Conservation (phyloP, 2,113 vertebrate species). For the Rhabdornis inornatus region DNA sequence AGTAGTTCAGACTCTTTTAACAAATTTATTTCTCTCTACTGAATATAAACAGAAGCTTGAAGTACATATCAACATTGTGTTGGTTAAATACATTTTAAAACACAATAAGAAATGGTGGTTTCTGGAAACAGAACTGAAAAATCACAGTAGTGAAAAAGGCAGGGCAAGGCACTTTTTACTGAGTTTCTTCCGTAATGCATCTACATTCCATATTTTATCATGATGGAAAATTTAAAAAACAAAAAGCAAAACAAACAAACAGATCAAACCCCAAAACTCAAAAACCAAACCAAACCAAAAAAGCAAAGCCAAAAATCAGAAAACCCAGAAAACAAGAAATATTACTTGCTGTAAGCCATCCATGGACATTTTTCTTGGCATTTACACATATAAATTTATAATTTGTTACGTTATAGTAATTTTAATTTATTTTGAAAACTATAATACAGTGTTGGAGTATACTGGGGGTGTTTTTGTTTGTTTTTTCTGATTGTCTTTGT, state of each 20-base stretch:
- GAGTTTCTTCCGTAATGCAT: background rate
- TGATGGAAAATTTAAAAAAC: background rate
- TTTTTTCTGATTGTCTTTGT: background rate
- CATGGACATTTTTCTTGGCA: background rate
- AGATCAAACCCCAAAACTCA: too few relatives aligned
- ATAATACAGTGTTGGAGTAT: accelerated
- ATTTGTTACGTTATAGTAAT: background rate
- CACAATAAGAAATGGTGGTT: background rate
- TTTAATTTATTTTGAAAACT: background rate
- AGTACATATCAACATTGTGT: background rate
- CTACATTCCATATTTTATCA: background rate
- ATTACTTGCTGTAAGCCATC: background rate
- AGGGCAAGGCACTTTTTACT: background rate
- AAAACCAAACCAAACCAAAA: background rate
- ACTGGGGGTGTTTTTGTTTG: too few relatives aligned
- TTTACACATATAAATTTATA: background rate
- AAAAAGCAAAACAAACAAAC: background rate
- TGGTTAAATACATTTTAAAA: background rate
- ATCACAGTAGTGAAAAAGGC: background rate
- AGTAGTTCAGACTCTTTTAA: background rate
- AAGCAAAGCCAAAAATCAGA: background rate
- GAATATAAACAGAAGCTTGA: background rate
- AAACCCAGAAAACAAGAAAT: background rate
- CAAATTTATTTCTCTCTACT: background rate
- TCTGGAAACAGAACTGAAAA: background rate